These are phyloP conservation scores for Cylas formicarius DNA, from an alignment of 1,140 invertebrate genomes.

Conservation along the genomic window DNA sequence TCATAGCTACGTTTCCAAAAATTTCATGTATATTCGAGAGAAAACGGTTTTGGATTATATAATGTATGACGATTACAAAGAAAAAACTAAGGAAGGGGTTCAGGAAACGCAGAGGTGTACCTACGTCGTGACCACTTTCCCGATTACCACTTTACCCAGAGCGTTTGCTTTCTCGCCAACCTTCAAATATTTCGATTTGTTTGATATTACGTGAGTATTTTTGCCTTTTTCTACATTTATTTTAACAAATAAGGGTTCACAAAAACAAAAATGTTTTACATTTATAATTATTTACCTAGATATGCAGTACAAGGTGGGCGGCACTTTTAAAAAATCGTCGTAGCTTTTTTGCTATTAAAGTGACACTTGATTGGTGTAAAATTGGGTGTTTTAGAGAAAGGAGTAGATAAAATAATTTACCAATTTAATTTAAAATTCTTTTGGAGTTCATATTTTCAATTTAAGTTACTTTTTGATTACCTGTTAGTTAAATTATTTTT, in stretches of 20 bases:
- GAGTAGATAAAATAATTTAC: neutral
- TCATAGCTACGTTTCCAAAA: constrained; percentile 39
- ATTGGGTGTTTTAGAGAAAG: no score
- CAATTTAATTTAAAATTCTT: no score
- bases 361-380: no score
- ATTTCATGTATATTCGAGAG: constrained; percentile 61
- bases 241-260: no score
- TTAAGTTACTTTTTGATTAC: no score
- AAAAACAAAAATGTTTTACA: no score
- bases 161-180: constrained; percentile 62
- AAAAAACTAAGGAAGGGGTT: constrained; percentile 49
- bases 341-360: no score
- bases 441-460: no score
- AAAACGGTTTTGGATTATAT: constrained; percentile 54
- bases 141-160: constrained; percentile 54
- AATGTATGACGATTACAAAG: constrained; percentile 61
- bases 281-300: neutral
- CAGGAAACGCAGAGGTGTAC: constrained; percentile 59
- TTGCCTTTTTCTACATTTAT: neutral
- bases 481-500: no score
- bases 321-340: no score
- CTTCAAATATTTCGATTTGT: constrained; percentile 50
- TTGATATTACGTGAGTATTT: constrained; percentile 60
- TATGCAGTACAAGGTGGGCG: no score
- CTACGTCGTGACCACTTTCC: constrained; percentile 60